Base-by-base conservation (phyloP, 2,888 invertebrate genomes). In the Apamea anceps region DNA sequence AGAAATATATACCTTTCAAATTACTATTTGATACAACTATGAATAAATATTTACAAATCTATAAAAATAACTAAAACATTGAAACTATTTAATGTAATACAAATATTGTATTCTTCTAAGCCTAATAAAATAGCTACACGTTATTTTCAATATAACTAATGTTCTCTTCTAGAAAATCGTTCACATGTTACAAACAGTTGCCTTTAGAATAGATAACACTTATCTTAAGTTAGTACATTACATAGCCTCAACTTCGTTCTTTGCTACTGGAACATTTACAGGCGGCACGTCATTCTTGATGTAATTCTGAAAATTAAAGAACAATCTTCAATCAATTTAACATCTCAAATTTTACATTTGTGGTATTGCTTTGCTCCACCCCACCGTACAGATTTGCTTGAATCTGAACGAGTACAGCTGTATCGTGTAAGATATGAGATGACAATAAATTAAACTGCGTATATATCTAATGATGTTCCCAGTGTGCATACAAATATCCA, bases 201-300 rank as follows among this genome's bases (percentile, higher is more conserved):
- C 21, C 63, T 37, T 63, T 62, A 72, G 10, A 72, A 66, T 70
- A 81, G 32, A 66, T 73, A 81, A 80, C 72, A 82, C 65, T 80
- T 79, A 81, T 45, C 75, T 70, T 37, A 74, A 54, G 63, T 74
- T 75, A 65, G 42, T 48, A 72, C 37, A 81, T 85, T 95, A 95
- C 89, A 95, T 93, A 91, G 94, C 93, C 91, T 95, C 95, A 66
- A 94, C 93, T 93, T 96, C 94, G 78, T 94, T 94, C 82, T 95
- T 95, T 54, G 94, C 88, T 76, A 93, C 90, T 32, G 91, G 79
- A n/a, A 88, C 90, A 81, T 89, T 91, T 18, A 90, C 85, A 74
- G 91, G 85, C 10, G 87, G 85, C 32, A 92, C 85, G 76, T 95
- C 94, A 79, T 91, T 92, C 89, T 96, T 96, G 72, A 94, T 91